phyloP scores from a whole-genome alignment of 2,797 vertebrate species.

The Poecilia wingei region DNA sequence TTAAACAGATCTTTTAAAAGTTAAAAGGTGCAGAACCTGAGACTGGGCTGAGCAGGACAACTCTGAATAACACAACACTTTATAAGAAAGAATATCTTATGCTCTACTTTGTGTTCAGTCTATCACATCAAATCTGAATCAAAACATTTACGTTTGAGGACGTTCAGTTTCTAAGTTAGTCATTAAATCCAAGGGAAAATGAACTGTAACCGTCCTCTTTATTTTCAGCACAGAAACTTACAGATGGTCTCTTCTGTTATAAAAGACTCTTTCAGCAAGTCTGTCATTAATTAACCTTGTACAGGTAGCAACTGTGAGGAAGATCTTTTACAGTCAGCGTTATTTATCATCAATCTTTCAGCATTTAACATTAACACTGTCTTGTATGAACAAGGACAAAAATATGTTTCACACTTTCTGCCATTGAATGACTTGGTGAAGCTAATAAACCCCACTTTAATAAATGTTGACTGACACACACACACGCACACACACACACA shows the following conservation, averaged over 20 bases:
- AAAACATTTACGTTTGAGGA: background rate
- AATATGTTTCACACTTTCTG: background rate
- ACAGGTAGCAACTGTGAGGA: background rate
- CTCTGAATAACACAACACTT: background rate
- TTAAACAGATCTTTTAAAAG: too few relatives aligned
- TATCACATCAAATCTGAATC: background rate
- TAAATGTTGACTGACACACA: background rate
- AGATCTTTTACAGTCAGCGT: background rate
- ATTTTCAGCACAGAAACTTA: background rate
- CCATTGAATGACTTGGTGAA: background rate
- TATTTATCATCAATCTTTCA: background rate
- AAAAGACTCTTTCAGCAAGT: conserved; percentile 1
- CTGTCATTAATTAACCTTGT: conserved; percentile 6
- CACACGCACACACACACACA: background rate
- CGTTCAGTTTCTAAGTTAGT: background rate
- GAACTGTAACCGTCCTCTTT: background rate
- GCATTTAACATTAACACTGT: background rate
- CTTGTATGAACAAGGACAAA: background rate
- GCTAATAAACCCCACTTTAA: background rate
- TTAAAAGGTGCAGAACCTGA: background rate
- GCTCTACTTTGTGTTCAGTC: background rate
- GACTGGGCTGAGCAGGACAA: background rate
- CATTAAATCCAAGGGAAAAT: background rate
- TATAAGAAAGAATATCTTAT: background rate
- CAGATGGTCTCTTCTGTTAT: background rate